Conservation (phyloP, 1,140 invertebrate genomes). For the Drosophila triauraria region DNA sequence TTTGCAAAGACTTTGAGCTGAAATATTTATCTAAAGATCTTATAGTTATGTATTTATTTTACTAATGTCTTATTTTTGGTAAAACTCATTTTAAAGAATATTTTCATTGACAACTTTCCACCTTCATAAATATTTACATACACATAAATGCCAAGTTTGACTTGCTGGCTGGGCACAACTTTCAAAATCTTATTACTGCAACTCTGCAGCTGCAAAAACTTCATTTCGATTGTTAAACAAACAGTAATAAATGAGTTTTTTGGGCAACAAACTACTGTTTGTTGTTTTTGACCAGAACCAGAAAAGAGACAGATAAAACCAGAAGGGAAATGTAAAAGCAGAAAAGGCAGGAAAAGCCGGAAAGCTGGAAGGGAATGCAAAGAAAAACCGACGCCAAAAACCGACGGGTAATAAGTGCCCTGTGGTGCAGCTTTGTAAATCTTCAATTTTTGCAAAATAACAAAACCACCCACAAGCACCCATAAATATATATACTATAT, state of each 20-base stretch:
- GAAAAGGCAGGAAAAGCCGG: not conserved
- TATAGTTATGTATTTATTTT: too few species aligned
- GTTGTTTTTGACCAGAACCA: constrained; percentile 15
- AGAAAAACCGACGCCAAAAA: constrained; percentile 3
- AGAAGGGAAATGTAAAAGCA: constrained; percentile 7
- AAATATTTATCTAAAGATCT: too few species aligned
- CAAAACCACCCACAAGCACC: constrained; percentile 26
- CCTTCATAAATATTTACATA: not conserved
- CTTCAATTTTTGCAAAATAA: constrained; percentile 29
- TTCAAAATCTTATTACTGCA: not conserved
- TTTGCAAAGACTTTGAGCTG: too few species aligned
- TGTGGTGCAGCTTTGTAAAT: constrained; percentile 43
- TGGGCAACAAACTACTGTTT: constrained; percentile 16
- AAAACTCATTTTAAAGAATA: too few species aligned
- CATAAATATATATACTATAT: constrained; percentile 8
- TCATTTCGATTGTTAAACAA: constrained; percentile 24
- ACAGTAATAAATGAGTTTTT: constrained; percentile 40
- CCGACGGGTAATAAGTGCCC: constrained; percentile 38
- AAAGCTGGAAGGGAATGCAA: not conserved
- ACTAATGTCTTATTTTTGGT: too few species aligned
- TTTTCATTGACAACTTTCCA: too few species aligned
- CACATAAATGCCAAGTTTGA: not conserved
- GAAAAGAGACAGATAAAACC: not conserved
- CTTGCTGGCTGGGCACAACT: too few species aligned
- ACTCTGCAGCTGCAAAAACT: not conserved